Evolutionary conservation across 1,140 invertebrate genomes (phyloP).

Genomic region (Zaprionus ghesquierei): DNA sequence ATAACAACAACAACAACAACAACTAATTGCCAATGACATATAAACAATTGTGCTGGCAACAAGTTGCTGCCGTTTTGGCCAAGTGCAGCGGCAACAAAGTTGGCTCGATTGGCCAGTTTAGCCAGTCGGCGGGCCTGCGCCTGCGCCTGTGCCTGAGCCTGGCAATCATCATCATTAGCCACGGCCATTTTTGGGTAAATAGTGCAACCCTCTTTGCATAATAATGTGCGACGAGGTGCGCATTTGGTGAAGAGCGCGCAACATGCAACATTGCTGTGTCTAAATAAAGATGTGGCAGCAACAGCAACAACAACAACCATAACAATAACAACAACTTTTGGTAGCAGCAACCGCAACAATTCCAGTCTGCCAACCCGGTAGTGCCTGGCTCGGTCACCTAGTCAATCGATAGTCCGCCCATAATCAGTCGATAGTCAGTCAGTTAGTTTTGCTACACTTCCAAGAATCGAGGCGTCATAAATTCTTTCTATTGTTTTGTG

Average conservation of each 20-base stretch:
- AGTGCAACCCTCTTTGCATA: constrained; percentile 81
- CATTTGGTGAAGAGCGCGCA: constrained; percentile 79
- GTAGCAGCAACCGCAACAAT: constrained; percentile 14
- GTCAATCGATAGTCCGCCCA: not conserved
- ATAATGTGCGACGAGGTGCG: constrained; percentile 73
- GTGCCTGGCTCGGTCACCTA: constrained; percentile 26
- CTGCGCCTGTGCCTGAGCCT: too few relatives aligned
- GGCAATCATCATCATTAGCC: constrained; percentile 79
- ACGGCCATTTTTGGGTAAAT: constrained; percentile 80
- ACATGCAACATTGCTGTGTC: constrained; percentile 79
- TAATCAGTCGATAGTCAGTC: not conserved
- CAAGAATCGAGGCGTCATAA: not conserved
- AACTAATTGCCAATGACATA: constrained; percentile 78
- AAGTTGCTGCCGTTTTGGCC: constrained; percentile 56
- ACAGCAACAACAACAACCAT: constrained; percentile 19
- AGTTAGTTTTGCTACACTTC: not conserved
- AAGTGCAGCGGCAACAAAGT: constrained; percentile 49
- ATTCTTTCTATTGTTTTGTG: not conserved
- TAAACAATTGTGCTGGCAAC: constrained; percentile 61
- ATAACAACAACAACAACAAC: constrained; percentile 66
- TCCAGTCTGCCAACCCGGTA: constrained; percentile 58
- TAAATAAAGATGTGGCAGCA: constrained; percentile 76
- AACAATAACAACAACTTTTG: constrained; percentile 53
- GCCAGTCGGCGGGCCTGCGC: too few relatives aligned
- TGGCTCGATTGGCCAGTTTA: constrained; percentile 28